phyloP scores from a whole-genome alignment of 2,797 vertebrate genomes.

The Pantherophis alleghaniensis region DNA sequence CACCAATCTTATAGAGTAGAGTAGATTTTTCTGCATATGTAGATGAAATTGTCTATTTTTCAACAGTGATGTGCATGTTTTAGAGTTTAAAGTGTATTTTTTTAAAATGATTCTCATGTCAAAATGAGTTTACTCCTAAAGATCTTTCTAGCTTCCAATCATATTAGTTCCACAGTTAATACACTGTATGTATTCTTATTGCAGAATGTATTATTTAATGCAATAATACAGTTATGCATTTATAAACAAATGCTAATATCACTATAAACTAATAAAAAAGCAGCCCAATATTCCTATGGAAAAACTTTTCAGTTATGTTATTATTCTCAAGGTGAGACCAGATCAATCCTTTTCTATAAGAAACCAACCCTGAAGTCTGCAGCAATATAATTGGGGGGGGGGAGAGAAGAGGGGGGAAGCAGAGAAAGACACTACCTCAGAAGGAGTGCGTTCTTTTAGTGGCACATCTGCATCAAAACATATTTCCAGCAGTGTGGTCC shows the following conservation, averaged over 20 bases:
- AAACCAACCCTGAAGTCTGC: background rate
- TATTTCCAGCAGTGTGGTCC: conserved; percentile 89
- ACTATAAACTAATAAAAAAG: background rate
- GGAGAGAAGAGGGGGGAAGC: background rate
- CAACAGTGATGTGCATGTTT: background rate
- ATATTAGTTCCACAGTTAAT: background rate
- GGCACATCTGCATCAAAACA: conserved; percentile 89
- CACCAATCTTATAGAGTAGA: background rate
- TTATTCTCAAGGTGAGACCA: background rate
- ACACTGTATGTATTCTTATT: background rate
- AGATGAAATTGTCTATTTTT: background rate
- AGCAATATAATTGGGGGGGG: background rate
- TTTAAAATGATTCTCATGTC: background rate
- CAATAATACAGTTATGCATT: background rate
- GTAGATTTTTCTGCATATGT: background rate
- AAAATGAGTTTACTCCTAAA: background rate
- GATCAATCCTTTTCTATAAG: background rate
- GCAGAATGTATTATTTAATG: background rate
- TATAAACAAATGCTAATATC: background rate
- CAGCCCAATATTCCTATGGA: background rate
- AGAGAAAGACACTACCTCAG: conserved; percentile 73
- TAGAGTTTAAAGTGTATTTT: background rate
- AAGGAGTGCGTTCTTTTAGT: conserved; percentile 74
- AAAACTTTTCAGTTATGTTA: background rate
- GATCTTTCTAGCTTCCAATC: background rate